Conservation (phyloP, 1,140 invertebrate species). For the Coenobita brevimanus region DNA sequence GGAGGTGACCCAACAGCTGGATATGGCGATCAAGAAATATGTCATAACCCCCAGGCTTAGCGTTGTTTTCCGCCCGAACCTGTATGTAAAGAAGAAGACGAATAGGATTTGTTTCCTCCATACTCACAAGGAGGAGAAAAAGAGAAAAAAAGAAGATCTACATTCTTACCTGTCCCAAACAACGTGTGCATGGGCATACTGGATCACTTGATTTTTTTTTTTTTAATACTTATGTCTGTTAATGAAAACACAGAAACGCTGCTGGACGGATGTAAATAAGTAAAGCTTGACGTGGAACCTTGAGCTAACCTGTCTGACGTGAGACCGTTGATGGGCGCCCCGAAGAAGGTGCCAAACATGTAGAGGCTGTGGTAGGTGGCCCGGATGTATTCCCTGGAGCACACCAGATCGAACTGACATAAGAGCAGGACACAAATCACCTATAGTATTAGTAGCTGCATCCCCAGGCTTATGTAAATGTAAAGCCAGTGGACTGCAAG, state of each 20-base stretch:
- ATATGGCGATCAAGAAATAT: conserved; percentile 12
- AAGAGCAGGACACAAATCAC: no score
- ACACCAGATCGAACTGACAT: conserved; percentile 46
- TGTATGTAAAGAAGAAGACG: not conserved
- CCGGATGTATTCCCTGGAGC: conserved; percentile 39
- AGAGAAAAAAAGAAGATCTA: not conserved
- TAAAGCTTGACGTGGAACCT: not conserved
- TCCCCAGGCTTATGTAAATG: no score
- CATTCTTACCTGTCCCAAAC: not conserved
- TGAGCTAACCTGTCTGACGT: conserved; percentile 34
- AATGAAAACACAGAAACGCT: not conserved
- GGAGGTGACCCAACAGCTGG: not conserved
- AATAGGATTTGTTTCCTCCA: not conserved
- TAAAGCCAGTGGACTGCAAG: no score
- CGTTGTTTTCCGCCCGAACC: conserved; percentile 37
- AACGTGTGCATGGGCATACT: no score
- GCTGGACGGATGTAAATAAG: no score
- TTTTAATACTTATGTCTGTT: no score
- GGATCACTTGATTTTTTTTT: no score
- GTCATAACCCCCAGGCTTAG: not conserved
- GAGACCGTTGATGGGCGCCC: conserved; percentile 37
- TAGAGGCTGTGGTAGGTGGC: conserved; percentile 42
- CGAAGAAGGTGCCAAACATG: conserved; percentile 44
- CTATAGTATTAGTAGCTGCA: no score
- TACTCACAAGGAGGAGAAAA: not conserved